A percentile compares a stretch with the other conserved stretches of the same genome.
Conservation (phyloP, 2,797 vertebrate species). For the Darevskia mixta region DNA sequence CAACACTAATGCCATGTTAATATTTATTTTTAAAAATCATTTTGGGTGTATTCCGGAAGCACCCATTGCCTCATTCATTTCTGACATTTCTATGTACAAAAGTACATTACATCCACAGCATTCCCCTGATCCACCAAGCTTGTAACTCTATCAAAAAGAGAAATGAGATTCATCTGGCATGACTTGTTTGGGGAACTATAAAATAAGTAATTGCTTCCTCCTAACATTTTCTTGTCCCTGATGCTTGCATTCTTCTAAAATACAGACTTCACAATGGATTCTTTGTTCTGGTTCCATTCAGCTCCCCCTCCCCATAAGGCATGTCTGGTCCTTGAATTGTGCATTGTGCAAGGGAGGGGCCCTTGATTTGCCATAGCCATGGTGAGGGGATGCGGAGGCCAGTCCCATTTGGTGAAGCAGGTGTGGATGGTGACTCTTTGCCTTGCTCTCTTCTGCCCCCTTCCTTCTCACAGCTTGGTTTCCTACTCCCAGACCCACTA, state of each 20-base stretch:
- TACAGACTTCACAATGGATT: neutral
- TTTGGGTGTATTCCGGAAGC: too few relatives aligned
- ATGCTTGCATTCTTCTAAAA: neutral
- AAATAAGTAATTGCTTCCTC: neutral
- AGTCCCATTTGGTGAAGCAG: neutral
- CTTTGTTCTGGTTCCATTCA: neutral
- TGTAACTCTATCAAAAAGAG: too few relatives aligned
- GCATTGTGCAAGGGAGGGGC: too few relatives aligned
- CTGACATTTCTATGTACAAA: neutral
- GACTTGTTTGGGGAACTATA: neutral
- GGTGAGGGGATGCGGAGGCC: too few relatives aligned
- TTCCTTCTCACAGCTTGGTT: neutral
- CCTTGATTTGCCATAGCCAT: too few relatives aligned
- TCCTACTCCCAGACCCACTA: neutral
- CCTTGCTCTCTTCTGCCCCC: neutral
- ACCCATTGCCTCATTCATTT: constrained; percentile 20
- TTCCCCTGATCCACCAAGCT: too few relatives aligned
- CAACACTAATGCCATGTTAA: neutral
- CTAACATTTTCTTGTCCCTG: neutral
- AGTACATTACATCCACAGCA: neutral
- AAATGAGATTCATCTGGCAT: too few relatives aligned
- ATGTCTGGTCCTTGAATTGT: too few relatives aligned
- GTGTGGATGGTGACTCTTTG: neutral
- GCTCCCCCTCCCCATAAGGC: neutral
- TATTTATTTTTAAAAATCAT: neutral